These are phyloP conservation scores for Diarsia dahlii DNA, from an alignment of 2,888 invertebrate species.

Conservation along the genomic window DNA sequence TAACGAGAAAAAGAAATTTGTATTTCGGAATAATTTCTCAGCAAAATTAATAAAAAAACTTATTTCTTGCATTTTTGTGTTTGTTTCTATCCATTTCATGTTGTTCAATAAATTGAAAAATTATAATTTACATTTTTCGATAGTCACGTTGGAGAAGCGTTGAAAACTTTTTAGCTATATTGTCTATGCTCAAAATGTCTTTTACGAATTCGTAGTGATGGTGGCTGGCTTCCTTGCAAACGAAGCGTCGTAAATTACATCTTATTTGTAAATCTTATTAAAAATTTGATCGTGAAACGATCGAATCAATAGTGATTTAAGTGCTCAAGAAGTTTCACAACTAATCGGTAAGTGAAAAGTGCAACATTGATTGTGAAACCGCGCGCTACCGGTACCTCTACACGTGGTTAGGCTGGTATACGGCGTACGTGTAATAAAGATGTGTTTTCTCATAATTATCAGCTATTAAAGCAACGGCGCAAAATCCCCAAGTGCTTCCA, in stretches of 20 bases:
- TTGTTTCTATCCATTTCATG: background rate
- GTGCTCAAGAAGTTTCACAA: slow-evolving; percentile 88
- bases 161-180: slow-evolving; percentile 80
- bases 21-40: slow-evolving; percentile 11
- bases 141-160: slow-evolving; percentile 73
- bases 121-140: slow-evolving; percentile 32
- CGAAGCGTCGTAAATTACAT: slow-evolving; percentile 88
- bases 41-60: slow-evolving; percentile 5
- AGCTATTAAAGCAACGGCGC: slow-evolving; percentile 69
- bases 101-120: background rate
- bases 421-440: slow-evolving; percentile 79
- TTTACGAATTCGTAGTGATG: slow-evolving; percentile 91
- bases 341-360: slow-evolving; percentile 88
- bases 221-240: slow-evolving; percentile 91
- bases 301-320: slow-evolving; percentile 86
- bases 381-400: slow-evolving; percentile 88
- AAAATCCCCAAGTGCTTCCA: slow-evolving; percentile 66
- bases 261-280: slow-evolving; percentile 83
- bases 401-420: slow-evolving; percentile 87
- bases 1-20: background rate
- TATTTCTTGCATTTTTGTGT: background rate
- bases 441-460: slow-evolving; percentile 77
- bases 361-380: slow-evolving; percentile 80
- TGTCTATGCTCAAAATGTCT: slow-evolving; percentile 90
- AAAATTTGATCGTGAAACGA: slow-evolving; percentile 82